Conservation (phyloP, 2,797 vertebrate genomes). For the Arvicola amphibius region DNA sequence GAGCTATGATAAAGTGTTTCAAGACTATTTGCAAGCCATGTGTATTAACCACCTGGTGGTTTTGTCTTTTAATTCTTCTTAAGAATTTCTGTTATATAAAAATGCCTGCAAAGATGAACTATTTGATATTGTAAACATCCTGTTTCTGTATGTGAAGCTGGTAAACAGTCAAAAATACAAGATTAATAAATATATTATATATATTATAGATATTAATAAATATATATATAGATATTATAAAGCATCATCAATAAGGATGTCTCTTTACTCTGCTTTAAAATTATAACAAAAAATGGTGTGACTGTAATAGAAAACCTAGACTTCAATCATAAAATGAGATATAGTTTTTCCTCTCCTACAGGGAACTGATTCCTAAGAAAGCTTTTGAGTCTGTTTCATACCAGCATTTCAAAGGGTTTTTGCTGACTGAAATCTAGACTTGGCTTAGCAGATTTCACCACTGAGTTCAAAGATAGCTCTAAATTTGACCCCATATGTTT, state of each 20-base stretch:
- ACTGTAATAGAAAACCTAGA: not conserved
- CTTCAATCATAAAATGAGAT: slow-evolving; percentile 29
- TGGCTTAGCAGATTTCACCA: slow-evolving; percentile 58
- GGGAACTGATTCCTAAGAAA: slow-evolving; percentile 60
- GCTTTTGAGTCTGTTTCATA: slow-evolving; percentile 68
- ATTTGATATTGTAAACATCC: not conserved
- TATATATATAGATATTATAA: not conserved
- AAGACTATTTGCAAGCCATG: not conserved
- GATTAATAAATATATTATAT: not conserved
- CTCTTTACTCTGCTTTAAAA: slow-evolving; percentile 9
- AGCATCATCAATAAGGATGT: not conserved
- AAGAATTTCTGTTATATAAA: slow-evolving; percentile 26
- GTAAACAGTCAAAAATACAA: not conserved
- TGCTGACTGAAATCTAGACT: slow-evolving; percentile 61
- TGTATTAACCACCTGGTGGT: not conserved
- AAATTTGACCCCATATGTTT: slow-evolving; percentile 65
- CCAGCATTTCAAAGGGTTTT: slow-evolving; percentile 62
- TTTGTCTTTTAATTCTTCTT: slow-evolving; percentile 15
- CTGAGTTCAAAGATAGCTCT: slow-evolving; percentile 67
- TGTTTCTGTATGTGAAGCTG: not conserved
- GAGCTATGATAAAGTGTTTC: not conserved
- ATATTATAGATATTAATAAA: not conserved
- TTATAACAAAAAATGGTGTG: not conserved
- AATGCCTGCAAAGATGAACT: not conserved
- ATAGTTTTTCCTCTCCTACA: not conserved